Evolutionary conservation across 1,140 invertebrate species (phyloP).

Genomic region (Oryctes rhinoceros): DNA sequence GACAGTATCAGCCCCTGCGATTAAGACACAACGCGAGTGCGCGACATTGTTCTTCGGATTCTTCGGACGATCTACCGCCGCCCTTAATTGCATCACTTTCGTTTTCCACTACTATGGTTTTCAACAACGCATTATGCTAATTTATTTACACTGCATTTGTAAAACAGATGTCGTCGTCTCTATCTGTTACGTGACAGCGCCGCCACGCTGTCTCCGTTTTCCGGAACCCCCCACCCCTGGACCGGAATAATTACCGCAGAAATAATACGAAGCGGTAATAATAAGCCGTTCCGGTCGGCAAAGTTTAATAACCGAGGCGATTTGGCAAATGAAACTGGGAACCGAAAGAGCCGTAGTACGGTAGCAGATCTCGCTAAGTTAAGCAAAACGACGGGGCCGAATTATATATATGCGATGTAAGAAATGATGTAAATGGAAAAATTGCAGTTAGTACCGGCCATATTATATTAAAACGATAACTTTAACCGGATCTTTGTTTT

Average conservation of each 20-base stretch:
- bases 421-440: no score
- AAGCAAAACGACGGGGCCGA: not conserved
- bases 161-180: constrained; percentile 8
- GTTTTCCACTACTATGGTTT: not conserved
- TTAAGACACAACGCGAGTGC: constrained; percentile 1
- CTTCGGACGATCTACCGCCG: not conserved
- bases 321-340: constrained; percentile 28
- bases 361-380: not conserved
- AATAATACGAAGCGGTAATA: constrained; percentile 33
- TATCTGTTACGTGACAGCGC: not conserved
- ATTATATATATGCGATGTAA: not conserved
- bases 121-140: constrained; percentile 26
- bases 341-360: not conserved
- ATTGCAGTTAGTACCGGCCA: no score
- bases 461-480: no score
- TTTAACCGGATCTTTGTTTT: no score
- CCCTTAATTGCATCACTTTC: constrained; percentile 29
- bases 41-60: not conserved
- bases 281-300: constrained; percentile 34
- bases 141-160: constrained; percentile 25
- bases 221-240: not conserved
- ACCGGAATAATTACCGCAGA: constrained; percentile 35
- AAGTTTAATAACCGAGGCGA: constrained; percentile 36
- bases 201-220: not conserved
- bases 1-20: not conserved